Percentiles rank a stretch among this genome's conserved stretches.
Evolutionary conservation across 2,113 vertebrate species (phyloP).

Genomic region (Galbula dea): DNA sequence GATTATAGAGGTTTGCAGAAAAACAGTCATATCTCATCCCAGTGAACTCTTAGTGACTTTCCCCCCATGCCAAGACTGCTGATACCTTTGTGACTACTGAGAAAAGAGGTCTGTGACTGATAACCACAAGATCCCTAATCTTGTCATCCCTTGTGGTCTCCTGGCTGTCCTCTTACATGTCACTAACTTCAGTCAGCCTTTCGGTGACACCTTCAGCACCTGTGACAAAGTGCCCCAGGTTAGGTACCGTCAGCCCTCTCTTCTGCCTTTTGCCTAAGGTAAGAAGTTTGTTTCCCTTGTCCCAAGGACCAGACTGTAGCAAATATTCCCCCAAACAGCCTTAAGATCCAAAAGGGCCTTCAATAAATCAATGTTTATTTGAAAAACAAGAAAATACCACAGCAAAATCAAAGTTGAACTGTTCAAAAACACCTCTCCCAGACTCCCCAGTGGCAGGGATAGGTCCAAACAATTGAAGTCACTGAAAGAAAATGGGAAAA

Average conservation of each 20-base stretch:
- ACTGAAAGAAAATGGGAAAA: conserved; percentile 24
- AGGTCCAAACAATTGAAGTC: conserved; percentile 30
- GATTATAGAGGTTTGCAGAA: not conserved
- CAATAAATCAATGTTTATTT: conserved; percentile 56
- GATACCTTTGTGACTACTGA: not conserved
- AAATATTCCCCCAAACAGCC: conserved; percentile 36
- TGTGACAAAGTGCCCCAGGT: conserved; percentile 34
- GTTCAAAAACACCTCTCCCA: conserved; percentile 27
- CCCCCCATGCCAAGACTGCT: not conserved
- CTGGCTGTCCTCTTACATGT: not conserved
- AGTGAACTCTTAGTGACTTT: not conserved
- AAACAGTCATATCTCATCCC: not conserved
- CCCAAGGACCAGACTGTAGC: not conserved
- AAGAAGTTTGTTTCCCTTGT: conserved; percentile 46
- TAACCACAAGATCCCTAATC: not conserved
- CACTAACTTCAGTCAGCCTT: conserved; percentile 25
- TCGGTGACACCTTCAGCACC: conserved; percentile 21
- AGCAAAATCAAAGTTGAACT: conserved; percentile 55
- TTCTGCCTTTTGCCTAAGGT: conserved; percentile 48
- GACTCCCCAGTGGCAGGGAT: conserved; percentile 25
- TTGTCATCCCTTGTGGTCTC: not conserved
- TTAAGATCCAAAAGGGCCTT: conserved; percentile 23
- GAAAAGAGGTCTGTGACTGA: not conserved
- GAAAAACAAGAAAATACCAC: conserved; percentile 50
- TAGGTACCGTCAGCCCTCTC: not conserved